Evolutionary conservation across 92 coral and sea anemone genomes (phyloP).

Genomic region (Umimayanthus kanabou): DNA sequence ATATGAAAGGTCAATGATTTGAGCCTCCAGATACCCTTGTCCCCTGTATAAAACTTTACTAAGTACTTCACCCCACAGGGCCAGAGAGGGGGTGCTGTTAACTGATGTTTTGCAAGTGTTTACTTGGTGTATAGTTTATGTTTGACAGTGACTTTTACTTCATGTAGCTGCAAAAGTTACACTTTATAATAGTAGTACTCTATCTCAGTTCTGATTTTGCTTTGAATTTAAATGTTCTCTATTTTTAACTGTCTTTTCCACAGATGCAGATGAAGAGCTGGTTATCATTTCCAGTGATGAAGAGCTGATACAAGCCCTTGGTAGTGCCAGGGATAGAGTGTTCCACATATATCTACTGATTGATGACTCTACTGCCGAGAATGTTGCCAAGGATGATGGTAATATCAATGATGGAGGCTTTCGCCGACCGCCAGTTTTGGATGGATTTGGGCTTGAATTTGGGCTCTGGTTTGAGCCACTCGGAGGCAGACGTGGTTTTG

Average conservation of each 20-base stretch:
- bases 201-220: too few species aligned
- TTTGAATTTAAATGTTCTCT: too few species aligned
- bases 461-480: background rate
- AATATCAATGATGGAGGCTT: background rate
- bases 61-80: too few species aligned
- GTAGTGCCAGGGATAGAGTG: slow-evolving; percentile 47
- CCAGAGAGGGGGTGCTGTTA: too few species aligned
- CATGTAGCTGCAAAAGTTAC: too few species aligned
- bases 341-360: slow-evolving; percentile 51
- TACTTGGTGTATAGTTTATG: too few species aligned
- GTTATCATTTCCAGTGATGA: slow-evolving; percentile 67
- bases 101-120: too few species aligned
- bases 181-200: too few species aligned
- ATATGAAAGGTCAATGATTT: too few species aligned
- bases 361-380: background rate
- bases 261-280: slow-evolving; percentile 61
- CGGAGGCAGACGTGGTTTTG: background rate
- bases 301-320: slow-evolving; percentile 62
- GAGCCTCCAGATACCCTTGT: too few species aligned
- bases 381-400: background rate
- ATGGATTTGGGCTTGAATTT: background rate
- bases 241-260: background rate
- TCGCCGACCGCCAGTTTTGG: background rate
- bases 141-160: too few species aligned
- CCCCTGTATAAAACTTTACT: too few species aligned